Evolutionary conservation across 2,888 invertebrate genomes (phyloP).

Genomic region (Agapetus fuscipes): DNA sequence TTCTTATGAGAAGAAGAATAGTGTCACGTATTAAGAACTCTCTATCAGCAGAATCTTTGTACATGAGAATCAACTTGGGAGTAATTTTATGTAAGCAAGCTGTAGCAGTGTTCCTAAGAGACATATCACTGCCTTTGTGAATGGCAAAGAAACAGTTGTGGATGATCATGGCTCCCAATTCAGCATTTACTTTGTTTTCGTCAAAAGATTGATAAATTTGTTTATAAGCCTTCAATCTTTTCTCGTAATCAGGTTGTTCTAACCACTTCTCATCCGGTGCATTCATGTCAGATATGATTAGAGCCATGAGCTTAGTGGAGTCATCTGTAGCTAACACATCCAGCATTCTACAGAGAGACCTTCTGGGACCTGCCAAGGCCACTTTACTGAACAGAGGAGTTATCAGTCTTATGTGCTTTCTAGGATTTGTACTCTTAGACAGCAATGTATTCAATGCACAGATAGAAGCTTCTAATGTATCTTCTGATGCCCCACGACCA

Average conservation of each 20-base stretch:
- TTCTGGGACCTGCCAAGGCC: constrained; percentile 53
- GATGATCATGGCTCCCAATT: constrained; percentile 62
- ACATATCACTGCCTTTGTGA: constrained; percentile 70
- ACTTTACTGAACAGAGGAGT: constrained; percentile 65
- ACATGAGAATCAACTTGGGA: constrained; percentile 50
- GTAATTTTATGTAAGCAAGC: constrained; percentile 63
- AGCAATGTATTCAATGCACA: constrained; percentile 67
- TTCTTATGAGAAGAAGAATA: constrained; percentile 61
- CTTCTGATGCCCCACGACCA: constrained; percentile 50
- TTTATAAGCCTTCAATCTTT: constrained; percentile 68
- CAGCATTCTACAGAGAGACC: constrained; percentile 55
- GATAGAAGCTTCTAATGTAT: constrained; percentile 59
- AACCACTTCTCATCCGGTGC: constrained; percentile 80
- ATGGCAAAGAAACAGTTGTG: constrained; percentile 77
- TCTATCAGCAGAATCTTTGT: constrained; percentile 46
- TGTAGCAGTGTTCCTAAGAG: constrained; percentile 68
- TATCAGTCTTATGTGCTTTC: constrained; percentile 56
- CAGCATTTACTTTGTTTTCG: constrained; percentile 45
- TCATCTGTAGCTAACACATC: constrained; percentile 42
- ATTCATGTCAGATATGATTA: constrained; percentile 62
- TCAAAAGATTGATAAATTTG: constrained; percentile 49
- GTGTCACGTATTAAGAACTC: constrained; percentile 63
- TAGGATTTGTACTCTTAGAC: constrained; percentile 54
- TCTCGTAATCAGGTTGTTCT: constrained; percentile 89
- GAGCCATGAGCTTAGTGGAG: constrained; percentile 40